Conservation (phyloP, 2,113 vertebrate species). For the Ariopsis seemanni region DNA sequence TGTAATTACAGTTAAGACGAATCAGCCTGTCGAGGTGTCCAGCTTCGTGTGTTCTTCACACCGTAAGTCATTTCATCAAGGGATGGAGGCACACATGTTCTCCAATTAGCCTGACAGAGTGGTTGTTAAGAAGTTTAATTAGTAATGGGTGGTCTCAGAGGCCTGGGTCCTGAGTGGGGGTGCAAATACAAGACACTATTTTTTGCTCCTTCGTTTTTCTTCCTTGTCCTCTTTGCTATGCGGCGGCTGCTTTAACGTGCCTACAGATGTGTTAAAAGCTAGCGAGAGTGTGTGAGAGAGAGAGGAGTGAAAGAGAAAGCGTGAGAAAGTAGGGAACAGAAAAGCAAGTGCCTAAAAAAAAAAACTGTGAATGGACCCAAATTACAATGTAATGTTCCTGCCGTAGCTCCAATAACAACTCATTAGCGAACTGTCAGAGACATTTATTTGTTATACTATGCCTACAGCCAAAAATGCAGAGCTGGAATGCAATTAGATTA, state of each 20-base stretch:
- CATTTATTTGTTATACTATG: constrained; percentile 74
- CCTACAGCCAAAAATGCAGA: constrained; percentile 64
- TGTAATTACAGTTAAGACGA: constrained; percentile 61
- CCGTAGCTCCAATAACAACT: constrained; percentile 77
- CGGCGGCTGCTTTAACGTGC: constrained; percentile 26
- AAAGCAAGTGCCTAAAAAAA: constrained; percentile 20
- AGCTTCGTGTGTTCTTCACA: constrained; percentile 52
- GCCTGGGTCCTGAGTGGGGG: constrained; percentile 70
- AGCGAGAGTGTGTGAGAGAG: constrained; percentile 15
- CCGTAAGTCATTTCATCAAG: constrained; percentile 66
- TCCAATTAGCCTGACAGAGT: constrained; percentile 70
- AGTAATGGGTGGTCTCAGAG: constrained; percentile 74
- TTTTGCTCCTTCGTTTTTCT: constrained; percentile 25
- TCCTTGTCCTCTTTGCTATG: not conserved
- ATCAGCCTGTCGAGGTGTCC: constrained; percentile 58
- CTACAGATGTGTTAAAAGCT: constrained; percentile 50
- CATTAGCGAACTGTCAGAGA: constrained; percentile 86
- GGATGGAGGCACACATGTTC: constrained; percentile 46
- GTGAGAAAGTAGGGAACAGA: constrained; percentile 29
- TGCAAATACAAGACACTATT: constrained; percentile 72
- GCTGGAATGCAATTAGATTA: constrained; percentile 56
- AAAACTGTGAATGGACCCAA: constrained; percentile 83
- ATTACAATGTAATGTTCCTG: constrained; percentile 75
- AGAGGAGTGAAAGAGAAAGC: constrained; percentile 28
- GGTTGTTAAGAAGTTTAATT: constrained; percentile 86